A percentile compares a stretch with the other conserved stretches of the same genome.
phyloP scores from a whole-genome alignment of 1,140 invertebrate genomes.

The Frieseomelitta varia region DNA sequence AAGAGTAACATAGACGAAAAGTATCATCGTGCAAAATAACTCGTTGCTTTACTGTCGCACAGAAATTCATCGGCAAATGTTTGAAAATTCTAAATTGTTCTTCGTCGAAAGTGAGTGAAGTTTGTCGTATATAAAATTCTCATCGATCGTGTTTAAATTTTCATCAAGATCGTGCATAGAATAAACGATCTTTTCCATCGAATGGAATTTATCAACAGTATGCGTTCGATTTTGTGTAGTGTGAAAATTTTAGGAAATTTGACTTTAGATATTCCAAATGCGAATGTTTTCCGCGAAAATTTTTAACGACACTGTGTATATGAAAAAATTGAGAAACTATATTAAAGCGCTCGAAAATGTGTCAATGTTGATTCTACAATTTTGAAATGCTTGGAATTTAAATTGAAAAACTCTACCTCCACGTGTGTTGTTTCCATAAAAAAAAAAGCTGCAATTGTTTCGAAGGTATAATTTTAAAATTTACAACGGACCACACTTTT shows the following conservation, averaged over 20 bases:
- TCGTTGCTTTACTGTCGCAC: slow-evolving; percentile 2
- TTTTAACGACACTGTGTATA: background rate
- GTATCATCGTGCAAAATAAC: background rate
- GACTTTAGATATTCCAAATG: too few species aligned
- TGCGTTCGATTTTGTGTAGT: too few species aligned
- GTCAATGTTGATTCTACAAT: background rate
- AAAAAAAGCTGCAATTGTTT: too few species aligned
- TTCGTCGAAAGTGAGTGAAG: too few species aligned
- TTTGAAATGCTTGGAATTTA: background rate
- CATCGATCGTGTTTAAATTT: background rate
- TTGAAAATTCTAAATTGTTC: too few species aligned
- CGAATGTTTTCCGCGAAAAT: background rate
- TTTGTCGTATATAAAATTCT: background rate
- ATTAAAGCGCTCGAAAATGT: too few species aligned
- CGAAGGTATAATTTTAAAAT: too few species aligned
- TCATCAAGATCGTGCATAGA: background rate
- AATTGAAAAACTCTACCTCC: background rate
- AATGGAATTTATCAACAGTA: background rate
- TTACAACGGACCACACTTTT: too few species aligned
- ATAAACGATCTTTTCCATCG: background rate
- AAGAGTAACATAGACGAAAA: background rate
- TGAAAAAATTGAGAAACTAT: background rate
- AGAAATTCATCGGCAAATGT: background rate
- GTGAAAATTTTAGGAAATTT: too few species aligned
- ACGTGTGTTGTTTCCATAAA: background rate